Conservation (phyloP, 2,797 vertebrate genomes). For the Takifugu ocellatus region DNA sequence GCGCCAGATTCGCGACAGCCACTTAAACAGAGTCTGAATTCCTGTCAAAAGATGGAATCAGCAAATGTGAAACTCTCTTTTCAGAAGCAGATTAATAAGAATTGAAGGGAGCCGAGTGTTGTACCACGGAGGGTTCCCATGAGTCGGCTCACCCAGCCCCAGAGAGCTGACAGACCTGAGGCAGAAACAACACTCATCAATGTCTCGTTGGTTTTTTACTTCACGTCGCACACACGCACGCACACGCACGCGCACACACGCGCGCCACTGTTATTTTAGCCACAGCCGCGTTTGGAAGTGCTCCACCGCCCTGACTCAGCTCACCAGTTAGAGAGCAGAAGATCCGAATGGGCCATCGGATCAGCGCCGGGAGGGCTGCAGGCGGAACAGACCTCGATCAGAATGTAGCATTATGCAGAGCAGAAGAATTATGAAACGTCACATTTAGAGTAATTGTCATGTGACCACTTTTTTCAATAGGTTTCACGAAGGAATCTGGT, state of each 20-base stretch:
- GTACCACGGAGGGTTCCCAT: constrained; percentile 65
- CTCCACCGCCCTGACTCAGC: constrained; percentile 1
- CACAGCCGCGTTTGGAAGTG: background rate
- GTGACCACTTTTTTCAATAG: no score
- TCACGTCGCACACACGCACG: background rate
- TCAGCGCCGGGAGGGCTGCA: constrained; percentile 64
- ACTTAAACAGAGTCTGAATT: constrained; percentile 55
- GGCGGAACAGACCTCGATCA: constrained; percentile 2
- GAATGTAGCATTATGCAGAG: no score
- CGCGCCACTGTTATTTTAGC: background rate
- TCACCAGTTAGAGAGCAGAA: constrained; percentile 72
- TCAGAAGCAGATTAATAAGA: background rate
- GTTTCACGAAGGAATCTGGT: no score
- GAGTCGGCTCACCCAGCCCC: constrained; percentile 65
- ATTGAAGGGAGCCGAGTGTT: background rate
- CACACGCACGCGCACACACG: no score
- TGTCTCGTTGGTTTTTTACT: background rate
- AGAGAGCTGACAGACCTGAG: constrained; percentile 66
- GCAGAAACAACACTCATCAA: constrained; percentile 3
- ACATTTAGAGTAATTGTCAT: no score
- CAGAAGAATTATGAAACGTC: no score
- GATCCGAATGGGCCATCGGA: constrained; percentile 68
- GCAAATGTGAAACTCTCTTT: background rate
- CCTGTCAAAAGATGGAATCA: constrained; percentile 34
- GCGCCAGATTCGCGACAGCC: constrained; percentile 52